phyloP scores from a whole-genome alignment of 2,797 vertebrate genomes.

The Smutsia temminckii region DNA sequence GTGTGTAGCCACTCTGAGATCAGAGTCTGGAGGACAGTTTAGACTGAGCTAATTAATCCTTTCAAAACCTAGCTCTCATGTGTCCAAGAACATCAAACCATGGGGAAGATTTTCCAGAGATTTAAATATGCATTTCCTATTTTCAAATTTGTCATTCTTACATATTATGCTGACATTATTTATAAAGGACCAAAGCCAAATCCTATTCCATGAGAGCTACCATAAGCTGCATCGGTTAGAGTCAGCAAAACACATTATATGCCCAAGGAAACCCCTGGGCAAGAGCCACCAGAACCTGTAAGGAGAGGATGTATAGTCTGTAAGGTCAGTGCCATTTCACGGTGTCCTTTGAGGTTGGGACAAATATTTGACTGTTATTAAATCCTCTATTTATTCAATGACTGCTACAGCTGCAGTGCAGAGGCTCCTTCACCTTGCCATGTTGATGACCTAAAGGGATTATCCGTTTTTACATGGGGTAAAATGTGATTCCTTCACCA shows the following conservation, averaged over 20 bases:
- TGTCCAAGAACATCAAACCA: conserved; percentile 44
- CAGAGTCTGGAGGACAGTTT: conserved; percentile 30
- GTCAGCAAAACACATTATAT: conserved; percentile 25
- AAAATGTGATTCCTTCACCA: background rate
- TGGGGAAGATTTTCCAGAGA: conserved; percentile 31
- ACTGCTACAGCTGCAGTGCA: background rate
- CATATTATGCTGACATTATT: conserved; percentile 42
- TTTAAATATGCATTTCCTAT: conserved; percentile 47
- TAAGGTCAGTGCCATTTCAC: conserved; percentile 37
- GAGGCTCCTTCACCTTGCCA: conserved; percentile 20
- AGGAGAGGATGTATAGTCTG: background rate
- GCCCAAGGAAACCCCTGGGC: conserved; percentile 12
- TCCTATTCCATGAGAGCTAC: background rate
- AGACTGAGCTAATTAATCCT: conserved; percentile 40
- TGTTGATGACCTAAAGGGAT: background rate
- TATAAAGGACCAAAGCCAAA: conserved; percentile 46
- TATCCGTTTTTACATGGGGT: background rate
- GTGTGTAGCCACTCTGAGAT: background rate
- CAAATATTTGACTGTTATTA: conserved; percentile 71
- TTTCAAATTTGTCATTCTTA: conserved; percentile 59
- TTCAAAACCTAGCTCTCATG: conserved; percentile 26
- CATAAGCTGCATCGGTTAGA: background rate
- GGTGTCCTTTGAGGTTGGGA: conserved; percentile 50
- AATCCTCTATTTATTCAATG: conserved; percentile 56
- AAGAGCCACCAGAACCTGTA: background rate